Conservation (phyloP, 2,888 invertebrate species). For the Machimus atricapillus region DNA sequence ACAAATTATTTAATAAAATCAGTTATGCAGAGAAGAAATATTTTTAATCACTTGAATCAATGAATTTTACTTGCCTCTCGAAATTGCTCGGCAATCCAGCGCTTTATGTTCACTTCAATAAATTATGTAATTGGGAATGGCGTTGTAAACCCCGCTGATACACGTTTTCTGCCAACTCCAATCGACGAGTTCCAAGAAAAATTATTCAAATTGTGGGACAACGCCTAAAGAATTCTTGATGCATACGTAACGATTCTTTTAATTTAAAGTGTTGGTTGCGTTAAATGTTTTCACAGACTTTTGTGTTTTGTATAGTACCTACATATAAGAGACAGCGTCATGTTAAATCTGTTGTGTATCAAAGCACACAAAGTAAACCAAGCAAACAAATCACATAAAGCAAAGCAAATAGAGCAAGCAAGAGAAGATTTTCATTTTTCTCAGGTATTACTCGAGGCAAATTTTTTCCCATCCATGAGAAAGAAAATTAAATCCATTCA, state of each 20-base stretch:
- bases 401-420: background rate
- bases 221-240: background rate
- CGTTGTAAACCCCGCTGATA: background rate
- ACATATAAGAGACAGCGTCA: background rate
- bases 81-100: background rate
- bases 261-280: background rate
- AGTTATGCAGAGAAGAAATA: background rate
- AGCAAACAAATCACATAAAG: background rate
- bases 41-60: background rate
- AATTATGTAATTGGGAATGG: constrained; percentile 12
- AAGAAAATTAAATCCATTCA: background rate
- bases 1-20: constrained; percentile 7
- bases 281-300: background rate
- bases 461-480: background rate
- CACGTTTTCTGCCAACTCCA: background rate
- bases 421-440: background rate
- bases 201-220: background rate
- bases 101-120: background rate
- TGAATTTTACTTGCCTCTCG: background rate
- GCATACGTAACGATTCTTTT: background rate
- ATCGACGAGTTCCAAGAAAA: constrained; percentile 5
- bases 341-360: background rate
- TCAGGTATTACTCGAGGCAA: background rate
- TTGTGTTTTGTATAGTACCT: background rate
- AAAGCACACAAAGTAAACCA: background rate